Conservation (phyloP, 2,797 vertebrate genomes). For the Eulemur albifrons region DNA sequence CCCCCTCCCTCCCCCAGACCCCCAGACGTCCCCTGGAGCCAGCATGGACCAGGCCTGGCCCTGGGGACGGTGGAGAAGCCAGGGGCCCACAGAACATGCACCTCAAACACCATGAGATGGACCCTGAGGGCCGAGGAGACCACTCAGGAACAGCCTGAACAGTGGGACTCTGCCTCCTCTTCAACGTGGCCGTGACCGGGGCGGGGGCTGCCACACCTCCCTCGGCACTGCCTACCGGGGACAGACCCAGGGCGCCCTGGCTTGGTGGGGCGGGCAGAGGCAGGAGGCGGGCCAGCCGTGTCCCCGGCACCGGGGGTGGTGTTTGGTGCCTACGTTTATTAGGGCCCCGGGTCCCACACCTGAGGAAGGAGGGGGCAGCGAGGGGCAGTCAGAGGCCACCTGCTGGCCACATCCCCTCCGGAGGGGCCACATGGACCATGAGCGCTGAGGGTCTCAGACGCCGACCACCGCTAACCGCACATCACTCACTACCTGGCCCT, state of each 20-base stretch:
- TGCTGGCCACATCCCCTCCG: background rate
- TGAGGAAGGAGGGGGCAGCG: background rate
- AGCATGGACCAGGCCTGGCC: too few species aligned
- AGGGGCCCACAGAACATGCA: background rate
- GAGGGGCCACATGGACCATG: too few species aligned
- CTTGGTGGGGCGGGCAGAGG: background rate
- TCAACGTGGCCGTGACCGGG: background rate
- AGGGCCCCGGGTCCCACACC: background rate
- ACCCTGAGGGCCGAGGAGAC: background rate
- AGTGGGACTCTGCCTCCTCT: background rate
- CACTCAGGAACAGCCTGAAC: background rate
- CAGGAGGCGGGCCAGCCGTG: accelerated
- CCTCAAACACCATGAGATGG: background rate
- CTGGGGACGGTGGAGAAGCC: background rate
- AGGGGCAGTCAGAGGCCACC: background rate
- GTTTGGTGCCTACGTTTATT: too few species aligned
- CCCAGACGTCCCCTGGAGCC: background rate
- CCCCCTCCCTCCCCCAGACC: too few species aligned
- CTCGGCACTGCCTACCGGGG: background rate
- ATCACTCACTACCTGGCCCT: background rate
- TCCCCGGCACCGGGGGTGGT: background rate
- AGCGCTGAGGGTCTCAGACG: background rate
- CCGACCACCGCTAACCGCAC: background rate
- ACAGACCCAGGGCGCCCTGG: background rate
- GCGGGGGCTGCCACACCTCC: background rate